Base-by-base conservation (phyloP, 1,140 invertebrate genomes). In the Drosophila equinoxialis region DNA sequence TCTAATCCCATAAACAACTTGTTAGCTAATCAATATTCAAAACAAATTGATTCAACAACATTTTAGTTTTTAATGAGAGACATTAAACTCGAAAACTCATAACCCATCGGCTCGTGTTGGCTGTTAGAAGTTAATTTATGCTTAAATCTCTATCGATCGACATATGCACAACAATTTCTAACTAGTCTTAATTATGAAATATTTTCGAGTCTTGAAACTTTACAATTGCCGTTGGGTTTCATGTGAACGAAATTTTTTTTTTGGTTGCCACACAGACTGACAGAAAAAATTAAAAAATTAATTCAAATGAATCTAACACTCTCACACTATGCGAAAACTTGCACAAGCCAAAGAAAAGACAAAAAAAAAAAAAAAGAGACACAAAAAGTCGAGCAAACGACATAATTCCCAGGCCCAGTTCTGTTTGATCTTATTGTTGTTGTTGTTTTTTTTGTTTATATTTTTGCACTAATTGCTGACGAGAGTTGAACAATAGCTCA, bases 341-440 rank as follows among this genome's bases (percentile, higher is more conserved):
- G 48, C 60, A 62, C 60, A 62, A 62, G 37, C 17, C 45, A 23
- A 51, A 51, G 17, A 51, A 51, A 51, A 51, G 45, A 20, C 45
- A 48, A 17, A 48, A 17, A 62, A 23, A 23, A 1, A 39, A 39
- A 39, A 13, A 0, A 39, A 62, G 39, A 62, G 13, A 30, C 11
- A 23, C 33, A 37, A 62, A 62, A 62, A 26, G 60, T 62, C 35
- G 60, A 62, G 60, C 60, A 59, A 59, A 59, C 60, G 60, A 62
- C 60, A 62, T 62, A 45, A 62, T 62, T 62, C 60, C 60, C 60
- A 62, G 37, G 60, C 60, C 17, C 7, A 42, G 23, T 62, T 62
- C 41, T 62, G 37, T 62, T 62, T 62, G 60, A 62, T 62, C 41
- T 62, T 62, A 62, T 62, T 62, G 60, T 62, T 62, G 20, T 23